Conservation (phyloP, 2,113 vertebrate genomes). For the Fukomys damarensis region DNA sequence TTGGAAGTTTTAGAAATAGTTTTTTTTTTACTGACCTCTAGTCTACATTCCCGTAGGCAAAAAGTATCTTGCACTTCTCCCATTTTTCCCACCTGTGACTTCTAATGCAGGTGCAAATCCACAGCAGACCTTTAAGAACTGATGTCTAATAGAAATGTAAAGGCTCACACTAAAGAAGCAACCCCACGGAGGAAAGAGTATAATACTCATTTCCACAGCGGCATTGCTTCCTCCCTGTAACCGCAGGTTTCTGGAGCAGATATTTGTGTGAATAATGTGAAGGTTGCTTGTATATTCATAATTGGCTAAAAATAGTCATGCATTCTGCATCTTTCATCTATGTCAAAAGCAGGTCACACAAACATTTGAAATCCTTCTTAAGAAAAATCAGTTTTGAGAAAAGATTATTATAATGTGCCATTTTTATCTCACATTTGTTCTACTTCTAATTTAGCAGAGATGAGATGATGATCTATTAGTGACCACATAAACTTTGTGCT, state of each 20-base stretch:
- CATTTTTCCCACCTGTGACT: not conserved
- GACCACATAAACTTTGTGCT: not conserved
- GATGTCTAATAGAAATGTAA: slow-evolving; percentile 25
- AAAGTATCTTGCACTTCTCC: not conserved
- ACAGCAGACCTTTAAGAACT: not conserved
- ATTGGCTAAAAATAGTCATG: slow-evolving; percentile 18
- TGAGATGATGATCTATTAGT: not conserved
- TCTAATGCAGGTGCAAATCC: not conserved
- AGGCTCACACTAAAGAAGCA: not conserved
- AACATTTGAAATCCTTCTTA: slow-evolving; percentile 51
- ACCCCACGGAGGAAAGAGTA: not conserved
- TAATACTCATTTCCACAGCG: not conserved
- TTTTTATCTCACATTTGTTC: not conserved
- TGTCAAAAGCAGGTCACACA: slow-evolving; percentile 55
- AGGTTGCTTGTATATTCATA: slow-evolving; percentile 34
- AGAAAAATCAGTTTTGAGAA: slow-evolving; percentile 55
- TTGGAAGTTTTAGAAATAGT: not conserved
- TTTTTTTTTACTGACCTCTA: not conserved
- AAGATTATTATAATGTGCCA: slow-evolving; percentile 26
- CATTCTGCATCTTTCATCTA: slow-evolving; percentile 27
- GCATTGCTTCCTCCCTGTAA: not conserved
- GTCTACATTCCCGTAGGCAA: not conserved
- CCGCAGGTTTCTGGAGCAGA: not conserved
- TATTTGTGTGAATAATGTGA: not conserved
- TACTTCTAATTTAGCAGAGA: slow-evolving; percentile 8